Evolutionary conservation across 2,888 invertebrate genomes (phyloP), one percentile per base, ranked within the genome.

Genomic region (Coleophora flavipennella): DNA sequence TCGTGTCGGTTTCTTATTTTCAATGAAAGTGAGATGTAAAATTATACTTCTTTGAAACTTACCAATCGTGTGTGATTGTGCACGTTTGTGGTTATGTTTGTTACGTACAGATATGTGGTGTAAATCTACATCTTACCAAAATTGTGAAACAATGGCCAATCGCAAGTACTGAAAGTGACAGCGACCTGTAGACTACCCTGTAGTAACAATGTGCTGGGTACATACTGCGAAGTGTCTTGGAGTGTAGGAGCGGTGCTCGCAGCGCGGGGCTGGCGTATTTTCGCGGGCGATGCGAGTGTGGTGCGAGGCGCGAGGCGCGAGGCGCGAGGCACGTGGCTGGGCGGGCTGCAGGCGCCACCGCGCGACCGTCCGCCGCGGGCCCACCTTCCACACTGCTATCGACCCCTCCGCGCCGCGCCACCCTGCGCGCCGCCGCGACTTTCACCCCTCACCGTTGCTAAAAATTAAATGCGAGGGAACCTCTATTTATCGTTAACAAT

Each of bases 381-480:
- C 20, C 20, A 20, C 20, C 20, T 20, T 4, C 20, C 20, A 20
- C 53, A 56, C 55, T 52, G 46, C 42, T 40, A 46, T 45, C 41
- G 44, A 41, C 51, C 42, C 45, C 29, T 63, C 60, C 57, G 53
- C 50, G 52, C 55, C 45, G 35, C 45, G 12, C 40, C 60, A 53
- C 62, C 66, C 64, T 54, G 55, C 31, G 26, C 28, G 40, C 29
- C 2, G 29, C 3, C 60, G 59, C 67, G 62, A 61, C 66, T 65
- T 67, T 62, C 53, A 55, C 57, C 66, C 69, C 78, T 70, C 74
- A 67, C 63, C 65, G 47, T 66, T 74, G 67, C 75, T 76, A 58
- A 78, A n/a, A n/a, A n/a, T n/a, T n/a, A n/a, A 80, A 74, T 65
- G 67, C 63, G 58, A 68, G 62, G 20, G 58, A 69, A 59, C 62